Percentiles rank a stretch among this genome's conserved stretches.
These are phyloP conservation scores for Rhinophrynus dorsalis DNA, from an alignment of 2,797 vertebrate species.

Conservation along the genomic window DNA sequence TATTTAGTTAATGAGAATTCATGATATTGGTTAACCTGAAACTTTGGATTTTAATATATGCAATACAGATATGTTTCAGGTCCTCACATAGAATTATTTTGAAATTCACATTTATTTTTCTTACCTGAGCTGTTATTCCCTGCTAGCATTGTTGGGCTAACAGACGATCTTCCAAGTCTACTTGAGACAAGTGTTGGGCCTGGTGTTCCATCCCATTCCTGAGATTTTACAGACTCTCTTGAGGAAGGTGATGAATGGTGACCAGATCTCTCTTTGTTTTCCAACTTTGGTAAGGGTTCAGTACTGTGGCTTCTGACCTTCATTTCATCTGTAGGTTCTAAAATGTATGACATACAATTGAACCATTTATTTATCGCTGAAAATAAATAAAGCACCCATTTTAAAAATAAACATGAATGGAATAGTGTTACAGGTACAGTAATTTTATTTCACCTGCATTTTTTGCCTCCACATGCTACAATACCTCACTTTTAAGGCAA, in stretches of 20 bases:
- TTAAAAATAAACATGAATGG: neutral
- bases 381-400: neutral
- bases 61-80: too few relatives aligned
- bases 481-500: too few relatives aligned
- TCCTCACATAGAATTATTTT: too few relatives aligned
- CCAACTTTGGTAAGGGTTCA: slow-evolving; percentile 84
- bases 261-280: slow-evolving; percentile 81
- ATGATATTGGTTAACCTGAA: too few relatives aligned
- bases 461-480: too few relatives aligned
- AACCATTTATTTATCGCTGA: neutral
- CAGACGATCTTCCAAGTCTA: slow-evolving; percentile 82
- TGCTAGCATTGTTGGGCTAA: slow-evolving; percentile 82
- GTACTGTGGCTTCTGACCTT: slow-evolving; percentile 83
- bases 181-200: slow-evolving; percentile 81
- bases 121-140: slow-evolving; percentile 85
- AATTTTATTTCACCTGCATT: too few relatives aligned
- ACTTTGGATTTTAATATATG: too few relatives aligned
- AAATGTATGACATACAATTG: neutral
- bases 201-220: slow-evolving; percentile 86
- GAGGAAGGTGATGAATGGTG: slow-evolving; percentile 70
- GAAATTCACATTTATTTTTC: slow-evolving; percentile 40
- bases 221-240: slow-evolving; percentile 86
- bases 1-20: too few relatives aligned
- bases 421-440: too few relatives aligned
- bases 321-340: slow-evolving; percentile 79